Evolutionary conservation across 1,140 invertebrate genomes (phyloP).

Genomic region (Diuraphis noxia): DNA sequence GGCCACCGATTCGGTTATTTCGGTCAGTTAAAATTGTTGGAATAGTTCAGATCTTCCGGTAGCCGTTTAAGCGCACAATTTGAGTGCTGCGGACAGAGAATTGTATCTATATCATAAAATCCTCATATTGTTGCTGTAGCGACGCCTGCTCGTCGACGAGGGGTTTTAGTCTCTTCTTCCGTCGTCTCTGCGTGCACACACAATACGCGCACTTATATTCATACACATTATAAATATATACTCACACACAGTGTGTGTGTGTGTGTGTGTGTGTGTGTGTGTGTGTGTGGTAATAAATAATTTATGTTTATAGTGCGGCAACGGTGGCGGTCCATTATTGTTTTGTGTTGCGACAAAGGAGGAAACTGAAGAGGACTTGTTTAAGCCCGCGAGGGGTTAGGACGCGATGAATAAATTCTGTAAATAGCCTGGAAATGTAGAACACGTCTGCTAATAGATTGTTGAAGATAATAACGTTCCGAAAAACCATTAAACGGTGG

Average conservation of each 20-base stretch:
- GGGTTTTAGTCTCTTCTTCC: not conserved
- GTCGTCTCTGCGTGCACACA: not conserved
- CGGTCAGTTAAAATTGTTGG: not conserved
- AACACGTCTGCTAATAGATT: conserved; percentile 52
- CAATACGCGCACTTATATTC: not conserved
- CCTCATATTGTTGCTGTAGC: not conserved
- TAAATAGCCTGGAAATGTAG: conserved; percentile 50
- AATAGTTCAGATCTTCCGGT: not conserved
- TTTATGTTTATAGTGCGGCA: conserved; percentile 47
- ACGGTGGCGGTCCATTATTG: conserved; percentile 39
- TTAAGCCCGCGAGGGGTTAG: conserved; percentile 27
- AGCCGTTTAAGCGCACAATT: not conserved
- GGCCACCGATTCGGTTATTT: not conserved
- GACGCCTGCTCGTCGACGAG: not conserved
- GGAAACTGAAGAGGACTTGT: conserved; percentile 37
- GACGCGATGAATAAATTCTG: conserved; percentile 49
- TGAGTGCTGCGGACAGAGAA: not conserved
- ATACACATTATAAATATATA: not conserved
- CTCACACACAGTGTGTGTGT: not conserved
- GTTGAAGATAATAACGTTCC: conserved; percentile 31
- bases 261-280: not conserved
- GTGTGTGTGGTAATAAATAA: conserved; percentile 18
- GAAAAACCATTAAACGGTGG: not conserved
- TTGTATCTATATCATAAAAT: not conserved
- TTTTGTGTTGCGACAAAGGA: conserved; percentile 42